These are phyloP conservation scores for Chaetops frenatus DNA, from an alignment of 2,113 vertebrate species.

Conservation along the genomic window DNA sequence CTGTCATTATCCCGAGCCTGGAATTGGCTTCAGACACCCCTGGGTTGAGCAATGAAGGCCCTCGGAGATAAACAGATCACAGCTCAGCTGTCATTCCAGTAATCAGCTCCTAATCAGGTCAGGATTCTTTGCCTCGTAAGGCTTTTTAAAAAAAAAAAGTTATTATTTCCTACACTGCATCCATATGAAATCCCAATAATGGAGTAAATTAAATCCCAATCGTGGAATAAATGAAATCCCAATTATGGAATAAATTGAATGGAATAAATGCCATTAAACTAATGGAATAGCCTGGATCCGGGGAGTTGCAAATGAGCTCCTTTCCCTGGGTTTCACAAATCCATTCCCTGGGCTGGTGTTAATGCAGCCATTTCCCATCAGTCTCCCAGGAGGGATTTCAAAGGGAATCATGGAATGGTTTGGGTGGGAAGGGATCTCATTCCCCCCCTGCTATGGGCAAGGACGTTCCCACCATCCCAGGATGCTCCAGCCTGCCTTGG, in stretches of 20 bases:
- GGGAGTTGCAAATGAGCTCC: background rate
- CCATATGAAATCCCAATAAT: background rate
- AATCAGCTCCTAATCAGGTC: background rate
- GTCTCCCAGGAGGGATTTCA: background rate
- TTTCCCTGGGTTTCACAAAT: background rate
- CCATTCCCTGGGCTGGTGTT: background rate
- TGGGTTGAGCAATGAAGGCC: background rate
- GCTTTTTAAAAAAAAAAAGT: background rate
- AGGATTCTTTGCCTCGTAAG: background rate
- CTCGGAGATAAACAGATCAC: background rate
- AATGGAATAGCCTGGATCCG: background rate
- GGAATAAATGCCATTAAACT: background rate
- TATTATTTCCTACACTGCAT: rapidly evolving
- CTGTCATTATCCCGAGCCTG: background rate
- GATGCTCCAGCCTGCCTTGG: background rate
- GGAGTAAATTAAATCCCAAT: no score
- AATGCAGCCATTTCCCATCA: rapidly evolving
- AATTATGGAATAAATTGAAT: background rate
- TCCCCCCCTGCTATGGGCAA: background rate
- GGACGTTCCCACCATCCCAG: background rate
- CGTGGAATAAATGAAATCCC: background rate
- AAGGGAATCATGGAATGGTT: background rate
- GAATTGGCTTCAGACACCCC: background rate
- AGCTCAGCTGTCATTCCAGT: background rate
- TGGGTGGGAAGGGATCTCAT: background rate